Evolutionary conservation across 2,797 vertebrate species (phyloP).

Genomic region (Vipera ursinii): DNA sequence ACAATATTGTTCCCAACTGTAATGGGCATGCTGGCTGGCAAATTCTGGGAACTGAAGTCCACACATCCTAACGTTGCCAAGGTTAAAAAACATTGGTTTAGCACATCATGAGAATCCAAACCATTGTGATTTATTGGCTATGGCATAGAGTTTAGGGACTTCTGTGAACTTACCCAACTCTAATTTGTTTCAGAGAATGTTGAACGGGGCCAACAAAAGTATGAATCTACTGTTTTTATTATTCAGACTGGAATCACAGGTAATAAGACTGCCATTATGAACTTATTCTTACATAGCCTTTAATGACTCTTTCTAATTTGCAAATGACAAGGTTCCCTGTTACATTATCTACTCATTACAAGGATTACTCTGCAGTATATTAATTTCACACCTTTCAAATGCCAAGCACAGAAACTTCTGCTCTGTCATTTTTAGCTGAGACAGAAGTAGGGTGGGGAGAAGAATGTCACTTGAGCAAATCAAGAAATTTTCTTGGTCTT

Average conservation of each 20-base stretch:
- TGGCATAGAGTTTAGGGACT: background rate
- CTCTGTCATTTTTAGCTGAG: slow-evolving; percentile 31
- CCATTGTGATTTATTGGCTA: background rate
- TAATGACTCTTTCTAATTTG: slow-evolving; percentile 43
- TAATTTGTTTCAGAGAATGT: background rate
- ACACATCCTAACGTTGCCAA: background rate
- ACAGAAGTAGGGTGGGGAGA: background rate
- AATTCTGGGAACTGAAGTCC: background rate
- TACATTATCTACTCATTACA: slow-evolving; percentile 50
- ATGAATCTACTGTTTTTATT: background rate
- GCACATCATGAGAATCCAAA: background rate
- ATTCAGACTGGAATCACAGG: slow-evolving; percentile 17
- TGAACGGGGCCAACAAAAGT: background rate
- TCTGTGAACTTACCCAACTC: background rate
- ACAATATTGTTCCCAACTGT: background rate
- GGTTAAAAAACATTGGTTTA: background rate
- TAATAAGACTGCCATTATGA: slow-evolving; percentile 38
- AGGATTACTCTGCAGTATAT: slow-evolving; percentile 45
- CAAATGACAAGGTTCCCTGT: slow-evolving; percentile 40
- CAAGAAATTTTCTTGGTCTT: background rate
- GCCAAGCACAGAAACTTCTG: slow-evolving; percentile 27
- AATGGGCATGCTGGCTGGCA: background rate
- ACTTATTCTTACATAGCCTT: background rate
- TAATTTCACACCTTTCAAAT: slow-evolving; percentile 47
- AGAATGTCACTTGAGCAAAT: background rate